Base-by-base conservation (phyloP, 1,140 invertebrate genomes). In the Musca domestica region DNA sequence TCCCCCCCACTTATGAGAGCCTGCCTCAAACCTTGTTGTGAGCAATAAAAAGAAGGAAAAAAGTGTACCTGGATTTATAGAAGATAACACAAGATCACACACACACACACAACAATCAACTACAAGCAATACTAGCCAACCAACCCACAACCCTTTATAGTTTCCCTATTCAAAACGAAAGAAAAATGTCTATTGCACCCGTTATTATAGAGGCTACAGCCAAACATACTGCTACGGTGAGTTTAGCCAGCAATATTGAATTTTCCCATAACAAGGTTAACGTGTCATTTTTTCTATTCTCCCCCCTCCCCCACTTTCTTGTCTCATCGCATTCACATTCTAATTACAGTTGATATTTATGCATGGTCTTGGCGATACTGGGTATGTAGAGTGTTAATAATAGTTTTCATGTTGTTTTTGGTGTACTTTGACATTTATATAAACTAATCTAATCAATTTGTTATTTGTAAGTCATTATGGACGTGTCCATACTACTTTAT, bases 181-280 rank as follows among this genome's bases (percentile, higher is more conserved):
- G 34, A 41, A 5, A 41, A 23, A 87, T 87, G 86, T 82, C 87
- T 71, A 83, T 84, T 65, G 88, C 87, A 80, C 90, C 90, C 67
- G 90, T 92, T 68, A 87, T 93, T 75, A 87, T 92, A 71, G 85
- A 89, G 70, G 89, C 91, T 69, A 89, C 90, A 56, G 87, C 86
- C 68, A 91, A 90, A 84, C 91, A 93, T 72, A 91, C 91, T 10
- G 90, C 90, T 19, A 92, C 91, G 74, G 91, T 92, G 83, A 87
- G 87, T 84, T 66, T 19, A 67, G 54, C 72, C 56, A 25, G 46
- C 46, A 48, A n/a, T 58, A 56, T 67, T 66, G 20, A 48, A 23
- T 52, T 64, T 25, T 63, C 41, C 30, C 49, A 65, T 20, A 52
- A 49, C 14, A n/a, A 47, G 23, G 25, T 67, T 64, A 51, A 30